Base-by-base conservation (phyloP, 2,797 vertebrate species). In the Arrhamphus sclerolepis region DNA sequence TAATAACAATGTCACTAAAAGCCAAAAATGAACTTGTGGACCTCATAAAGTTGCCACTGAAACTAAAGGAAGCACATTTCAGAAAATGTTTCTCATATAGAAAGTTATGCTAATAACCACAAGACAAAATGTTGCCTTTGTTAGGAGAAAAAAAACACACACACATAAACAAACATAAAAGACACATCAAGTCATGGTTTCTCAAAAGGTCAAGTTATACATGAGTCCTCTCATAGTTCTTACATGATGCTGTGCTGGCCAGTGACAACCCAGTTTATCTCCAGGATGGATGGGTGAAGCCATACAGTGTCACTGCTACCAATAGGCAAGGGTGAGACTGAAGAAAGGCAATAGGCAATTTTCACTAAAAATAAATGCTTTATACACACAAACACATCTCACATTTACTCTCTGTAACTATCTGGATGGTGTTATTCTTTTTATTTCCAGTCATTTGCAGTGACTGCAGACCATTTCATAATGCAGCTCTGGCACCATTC, bases 261-360 rank as follows among this genome's bases (percentile, higher is more conserved):
- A 1, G 6, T 80, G 85, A 87, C 85, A 86, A 75, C 66, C 46
- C 5, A 78, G 70, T 89, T 87, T 67, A 83, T 89, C 84, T 89
- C 50, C 3, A 28, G 69, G 86, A 87, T 80, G 56, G 69, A 91
- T 87, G 87, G 60, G 80, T 16, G 6, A 41, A 67, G 78, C 53
- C 47, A 78, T 72, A 17, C 71, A 59, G 67, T 68, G 75, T 66
- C 75, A 60, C 68, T 48, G 24, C 61, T 22, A 69, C 48, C 70
- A 73, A 71, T 50, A 63, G 72, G 55, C 50, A 13, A 52, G 58
- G 56, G 61, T 58, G 60, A 75, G 77, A 56, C 70, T 72, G 54
- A 67, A 75, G 61, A 46, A 1, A 16, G 7, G 61, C 20, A 47
- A 66, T 81, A 16, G 7, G 61, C 20, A 47, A 66, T 81, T 84